Base-by-base conservation (phyloP, 1,140 invertebrate species). In the Drosophila lacteicornis region DNA sequence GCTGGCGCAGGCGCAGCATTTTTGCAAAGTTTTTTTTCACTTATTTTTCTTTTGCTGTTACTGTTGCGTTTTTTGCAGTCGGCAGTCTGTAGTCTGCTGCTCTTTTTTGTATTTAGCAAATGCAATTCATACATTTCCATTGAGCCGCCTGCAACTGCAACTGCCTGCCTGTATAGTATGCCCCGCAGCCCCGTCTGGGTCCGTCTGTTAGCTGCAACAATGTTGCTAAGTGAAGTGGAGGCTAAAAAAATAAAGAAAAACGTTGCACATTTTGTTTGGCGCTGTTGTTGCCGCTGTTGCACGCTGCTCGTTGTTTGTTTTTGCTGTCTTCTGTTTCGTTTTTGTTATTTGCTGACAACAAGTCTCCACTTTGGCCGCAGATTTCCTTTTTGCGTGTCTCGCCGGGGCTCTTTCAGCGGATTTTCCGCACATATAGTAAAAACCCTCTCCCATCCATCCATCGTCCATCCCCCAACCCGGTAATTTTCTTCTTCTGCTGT, bases 101-200 rank as follows among this genome's bases (percentile, higher is more conserved):
- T 60, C 11, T 19, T 38, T 65, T 69, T 65, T 66, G 40, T 58
- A 33, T 71, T 42, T 40, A 45, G 38, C 67, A 73, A 85, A 81
- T 84, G 82, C 82, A 84, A 85, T 81, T 85, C 82, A 85, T 85
- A 76, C 82, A 86, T 78, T 80, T 81, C 82, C 82, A 85, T 85
- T 85, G 74, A 84, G 51, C 47, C 17, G 49, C 46, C 49, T 56
- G 19, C 27, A 12, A 36, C 49, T 12, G 22, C 30, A 9, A 36
- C 68, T 17, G 40, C 59, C 13, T 40, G 49, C 36, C n/a, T 19
- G 30, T 43, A 27, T 25, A 49, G 30, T 43, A 27, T 25, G 56
- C 40, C 27, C 17, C 19, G 12, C 13, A 3, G 17, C 12, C 40
- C 49, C 62, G 22, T 33, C 22, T 8, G 12, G 36, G 13, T 5